Evolutionary conservation across 2,888 invertebrate genomes (phyloP).

Genomic region (Ariolimax columbianus): DNA sequence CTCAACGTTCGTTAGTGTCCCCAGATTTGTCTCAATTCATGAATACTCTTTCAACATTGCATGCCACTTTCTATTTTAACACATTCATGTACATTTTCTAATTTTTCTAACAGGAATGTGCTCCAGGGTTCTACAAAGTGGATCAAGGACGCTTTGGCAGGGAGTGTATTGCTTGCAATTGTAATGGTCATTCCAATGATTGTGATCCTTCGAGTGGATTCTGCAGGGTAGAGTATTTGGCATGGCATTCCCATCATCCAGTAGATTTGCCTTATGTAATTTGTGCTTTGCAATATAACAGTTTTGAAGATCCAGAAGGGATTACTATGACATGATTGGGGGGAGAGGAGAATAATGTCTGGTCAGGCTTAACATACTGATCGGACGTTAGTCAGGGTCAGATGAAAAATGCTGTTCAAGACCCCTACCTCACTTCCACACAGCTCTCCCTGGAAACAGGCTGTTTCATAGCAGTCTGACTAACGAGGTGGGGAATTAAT

Average conservation of each 20-base stretch:
- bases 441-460: no score
- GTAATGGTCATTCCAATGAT: constrained; percentile 77
- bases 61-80: not conserved
- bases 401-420: no score
- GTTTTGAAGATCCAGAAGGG: no score
- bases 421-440: no score
- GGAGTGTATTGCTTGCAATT: constrained; percentile 74
- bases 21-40: not conserved
- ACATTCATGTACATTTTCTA: not conserved
- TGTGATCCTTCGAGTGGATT: constrained; percentile 88
- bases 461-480: no score
- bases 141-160: constrained; percentile 89
- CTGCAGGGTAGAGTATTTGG: constrained; percentile 81
- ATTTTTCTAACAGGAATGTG: constrained; percentile 65
- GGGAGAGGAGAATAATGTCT: no score
- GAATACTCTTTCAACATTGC: no score
- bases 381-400: no score
- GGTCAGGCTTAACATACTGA: no score
- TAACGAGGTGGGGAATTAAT: no score
- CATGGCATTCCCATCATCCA: not conserved
- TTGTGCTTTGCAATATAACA: not conserved
- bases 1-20: not conserved
- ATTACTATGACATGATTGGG: no score
- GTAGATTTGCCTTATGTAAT: not conserved
- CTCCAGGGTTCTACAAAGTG: constrained; percentile 77